These are phyloP conservation scores for Pristis pectinata DNA, from an alignment of 2,797 vertebrate species.

Conservation along the genomic window DNA sequence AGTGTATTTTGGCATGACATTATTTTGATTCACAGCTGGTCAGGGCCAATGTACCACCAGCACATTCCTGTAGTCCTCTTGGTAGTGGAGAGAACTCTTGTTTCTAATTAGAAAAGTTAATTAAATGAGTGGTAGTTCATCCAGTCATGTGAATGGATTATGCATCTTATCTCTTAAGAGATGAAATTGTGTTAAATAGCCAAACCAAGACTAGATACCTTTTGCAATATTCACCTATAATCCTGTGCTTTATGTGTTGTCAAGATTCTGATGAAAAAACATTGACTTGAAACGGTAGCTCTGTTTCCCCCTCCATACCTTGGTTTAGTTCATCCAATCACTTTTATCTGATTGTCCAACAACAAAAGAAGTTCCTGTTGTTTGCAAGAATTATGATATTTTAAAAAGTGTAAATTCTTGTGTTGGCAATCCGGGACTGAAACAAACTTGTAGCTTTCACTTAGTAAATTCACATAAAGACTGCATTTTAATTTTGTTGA, in stretches of 20 bases:
- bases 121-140: background rate
- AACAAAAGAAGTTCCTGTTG: background rate
- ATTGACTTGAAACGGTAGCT: no score
- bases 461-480: background rate
- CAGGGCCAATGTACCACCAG: background rate
- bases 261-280: background rate
- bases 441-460: background rate
- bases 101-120: slow-evolving; percentile 12
- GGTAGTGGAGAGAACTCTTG: background rate
- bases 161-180: background rate
- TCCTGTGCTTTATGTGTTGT: background rate
- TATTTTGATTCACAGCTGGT: background rate
- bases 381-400: background rate
- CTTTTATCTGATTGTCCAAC: background rate
- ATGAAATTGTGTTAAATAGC: background rate
- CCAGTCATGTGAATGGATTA: background rate
- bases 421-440: background rate
- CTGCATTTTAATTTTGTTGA: background rate
- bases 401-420: background rate
- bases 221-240: background rate
- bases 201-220: background rate
- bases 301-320: background rate
- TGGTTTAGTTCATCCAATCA: background rate
- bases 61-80: background rate
- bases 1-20: background rate